A percentile compares a stretch with the other conserved stretches of the same genome.
These are phyloP conservation scores for Metellina segmentata DNA, from an alignment of 2,888 invertebrate species.

Conservation along the genomic window DNA sequence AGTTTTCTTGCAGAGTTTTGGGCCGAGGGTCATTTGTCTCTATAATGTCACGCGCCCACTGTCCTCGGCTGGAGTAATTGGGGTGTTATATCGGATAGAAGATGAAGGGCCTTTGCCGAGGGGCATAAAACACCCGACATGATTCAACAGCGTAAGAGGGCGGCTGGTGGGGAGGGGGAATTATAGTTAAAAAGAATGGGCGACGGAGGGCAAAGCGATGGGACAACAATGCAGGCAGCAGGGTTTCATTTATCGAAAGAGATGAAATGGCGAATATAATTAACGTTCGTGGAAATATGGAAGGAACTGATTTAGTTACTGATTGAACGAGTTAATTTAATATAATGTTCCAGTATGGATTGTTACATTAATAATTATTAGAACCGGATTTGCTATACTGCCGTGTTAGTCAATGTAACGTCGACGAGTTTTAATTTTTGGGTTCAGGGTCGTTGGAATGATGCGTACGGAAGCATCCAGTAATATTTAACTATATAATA, in stretches of 20 bases:
- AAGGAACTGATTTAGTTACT: no score
- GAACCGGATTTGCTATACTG: no score
- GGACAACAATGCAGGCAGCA: not conserved
- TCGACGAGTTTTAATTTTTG: no score
- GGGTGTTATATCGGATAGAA: slow-evolving; percentile 44
- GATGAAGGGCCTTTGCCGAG: not conserved
- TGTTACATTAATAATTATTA: no score
- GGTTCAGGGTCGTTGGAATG: no score
- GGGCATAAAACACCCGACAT: slow-evolving; percentile 10
- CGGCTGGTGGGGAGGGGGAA: not conserved
- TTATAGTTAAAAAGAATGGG: not conserved
- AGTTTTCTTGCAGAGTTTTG: slow-evolving; percentile 36
- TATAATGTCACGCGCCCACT: slow-evolving; percentile 1
- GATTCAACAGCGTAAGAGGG: not conserved
- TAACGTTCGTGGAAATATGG: not conserved
- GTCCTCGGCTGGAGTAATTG: slow-evolving; percentile 28
- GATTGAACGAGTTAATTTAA: no score
- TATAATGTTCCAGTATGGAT: no score
- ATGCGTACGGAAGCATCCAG: no score
- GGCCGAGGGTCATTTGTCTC: slow-evolving; percentile 20
- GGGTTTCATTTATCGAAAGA: not conserved
- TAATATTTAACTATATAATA: no score
- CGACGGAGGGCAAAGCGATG: not conserved
- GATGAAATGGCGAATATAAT: not conserved
- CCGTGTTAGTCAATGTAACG: no score